phyloP scores from a whole-genome alignment of 2,797 vertebrate species.

The Tokudaia muenninki region DNA sequence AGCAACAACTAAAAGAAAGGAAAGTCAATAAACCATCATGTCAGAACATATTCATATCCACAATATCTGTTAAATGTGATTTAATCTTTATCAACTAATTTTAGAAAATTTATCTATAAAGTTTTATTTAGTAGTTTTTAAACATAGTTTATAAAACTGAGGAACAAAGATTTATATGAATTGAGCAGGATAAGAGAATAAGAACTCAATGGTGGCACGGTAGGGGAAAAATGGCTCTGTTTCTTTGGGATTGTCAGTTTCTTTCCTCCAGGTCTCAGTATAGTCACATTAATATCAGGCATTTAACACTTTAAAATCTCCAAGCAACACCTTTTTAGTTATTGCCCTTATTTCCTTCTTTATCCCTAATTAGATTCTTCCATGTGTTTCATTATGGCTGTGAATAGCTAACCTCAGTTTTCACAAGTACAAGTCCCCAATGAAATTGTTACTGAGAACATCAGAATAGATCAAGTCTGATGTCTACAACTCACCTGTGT shows the following conservation, averaged over 20 bases:
- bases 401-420: slow-evolving; percentile 43
- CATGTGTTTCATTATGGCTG: slow-evolving; percentile 56
- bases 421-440: slow-evolving; percentile 60
- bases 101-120: not conserved
- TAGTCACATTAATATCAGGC: not conserved
- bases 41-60: not conserved
- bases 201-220: not conserved
- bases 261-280: not conserved
- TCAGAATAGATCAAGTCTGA: slow-evolving; percentile 10
- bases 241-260: not conserved
- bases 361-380: slow-evolving; percentile 55
- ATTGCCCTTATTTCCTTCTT: slow-evolving; percentile 33
- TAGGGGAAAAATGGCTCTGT: not conserved
- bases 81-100: not conserved
- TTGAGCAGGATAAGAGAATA: not conserved
- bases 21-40: not conserved
- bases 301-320: slow-evolving; percentile 50
- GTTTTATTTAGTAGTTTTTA: not conserved
- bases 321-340: slow-evolving; percentile 35
- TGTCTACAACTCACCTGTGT: not conserved
- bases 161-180: not conserved
- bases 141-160: not conserved
- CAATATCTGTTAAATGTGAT: not conserved
- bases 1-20: not conserved
- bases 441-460: slow-evolving; percentile 41